Evolutionary conservation across 2,888 invertebrate genomes (phyloP).

Genomic region (Colletes collaris): DNA sequence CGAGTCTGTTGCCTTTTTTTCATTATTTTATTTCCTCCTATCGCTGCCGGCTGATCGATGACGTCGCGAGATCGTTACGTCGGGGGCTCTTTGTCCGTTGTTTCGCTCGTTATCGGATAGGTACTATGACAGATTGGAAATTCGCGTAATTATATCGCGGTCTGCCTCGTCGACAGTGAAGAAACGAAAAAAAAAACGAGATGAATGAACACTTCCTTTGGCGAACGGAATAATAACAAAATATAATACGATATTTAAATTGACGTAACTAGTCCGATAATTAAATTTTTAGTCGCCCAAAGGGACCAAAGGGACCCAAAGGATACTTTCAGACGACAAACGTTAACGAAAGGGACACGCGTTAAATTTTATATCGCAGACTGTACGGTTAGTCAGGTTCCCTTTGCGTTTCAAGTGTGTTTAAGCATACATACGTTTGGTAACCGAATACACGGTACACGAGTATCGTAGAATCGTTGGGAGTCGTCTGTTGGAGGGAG

Average conservation of each 20-base stretch:
- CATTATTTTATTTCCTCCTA: neutral
- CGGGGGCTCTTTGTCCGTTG: neutral
- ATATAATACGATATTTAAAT: too few relatives aligned
- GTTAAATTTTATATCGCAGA: too few relatives aligned
- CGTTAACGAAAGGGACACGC: too few relatives aligned
- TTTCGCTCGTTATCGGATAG: neutral
- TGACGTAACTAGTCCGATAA: too few relatives aligned
- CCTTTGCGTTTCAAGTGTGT: too few relatives aligned
- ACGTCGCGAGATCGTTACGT: conserved; percentile 9
- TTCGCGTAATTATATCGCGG: conserved; percentile 20
- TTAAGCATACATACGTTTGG: neutral
- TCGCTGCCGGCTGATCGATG: neutral
- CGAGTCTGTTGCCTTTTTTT: conserved; percentile 55
- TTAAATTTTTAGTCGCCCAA: too few relatives aligned
- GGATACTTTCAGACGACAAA: too few relatives aligned
- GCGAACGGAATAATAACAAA: too few relatives aligned
- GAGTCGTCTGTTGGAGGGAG: neutral
- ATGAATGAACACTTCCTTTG: too few relatives aligned
- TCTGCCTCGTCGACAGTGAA: neutral
- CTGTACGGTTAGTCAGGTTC: too few relatives aligned
- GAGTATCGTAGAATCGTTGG: neutral
- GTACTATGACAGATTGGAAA: conserved; percentile 7
- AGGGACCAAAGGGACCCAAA: too few relatives aligned
- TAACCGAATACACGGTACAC: neutral
- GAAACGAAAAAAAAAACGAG: neutral